phyloP scores from a whole-genome alignment of 2,113 vertebrate genomes.

The Ciconia stormi region DNA sequence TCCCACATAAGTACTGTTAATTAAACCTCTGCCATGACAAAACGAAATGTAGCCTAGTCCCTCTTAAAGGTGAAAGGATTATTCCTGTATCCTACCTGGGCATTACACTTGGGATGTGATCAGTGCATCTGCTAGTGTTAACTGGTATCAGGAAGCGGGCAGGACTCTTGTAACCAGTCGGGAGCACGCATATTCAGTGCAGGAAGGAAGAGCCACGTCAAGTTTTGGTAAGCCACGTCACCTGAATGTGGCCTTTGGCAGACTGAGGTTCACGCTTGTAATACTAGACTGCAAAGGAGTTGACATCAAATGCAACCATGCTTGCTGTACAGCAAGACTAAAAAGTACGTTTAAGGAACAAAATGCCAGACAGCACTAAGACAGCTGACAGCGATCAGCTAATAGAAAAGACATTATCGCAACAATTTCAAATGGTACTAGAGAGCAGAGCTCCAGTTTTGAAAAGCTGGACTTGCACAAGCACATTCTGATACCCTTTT shows the following conservation, averaged over 20 bases:
- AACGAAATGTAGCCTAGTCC: neutral
- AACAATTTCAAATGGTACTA: neutral
- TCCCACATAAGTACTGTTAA: neutral
- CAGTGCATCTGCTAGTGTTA: neutral
- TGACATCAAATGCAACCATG: neutral
- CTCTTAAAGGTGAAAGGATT: neutral
- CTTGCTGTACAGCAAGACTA: neutral
- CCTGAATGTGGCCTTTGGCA: neutral
- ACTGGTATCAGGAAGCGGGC: neutral
- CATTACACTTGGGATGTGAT: neutral
- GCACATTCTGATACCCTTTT: neutral
- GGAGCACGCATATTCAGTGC: fast-evolving
- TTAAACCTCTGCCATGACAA: neutral
- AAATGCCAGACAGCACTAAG: neutral
- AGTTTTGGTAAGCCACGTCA: neutral
- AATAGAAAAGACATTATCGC: neutral
- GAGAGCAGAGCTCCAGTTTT: neutral
- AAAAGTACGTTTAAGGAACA: neutral
- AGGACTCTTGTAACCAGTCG: fast-evolving
- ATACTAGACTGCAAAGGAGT: neutral
- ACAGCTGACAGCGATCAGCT: neutral
- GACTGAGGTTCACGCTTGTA: fast-evolving
- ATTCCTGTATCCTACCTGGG: neutral
- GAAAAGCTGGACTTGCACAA: neutral
- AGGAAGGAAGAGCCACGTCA: neutral